Evolutionary conservation across 2,113 vertebrate genomes (phyloP), one percentile per base, ranked within the genome.

Genomic region (Dissostichus mawsoni): DNA sequence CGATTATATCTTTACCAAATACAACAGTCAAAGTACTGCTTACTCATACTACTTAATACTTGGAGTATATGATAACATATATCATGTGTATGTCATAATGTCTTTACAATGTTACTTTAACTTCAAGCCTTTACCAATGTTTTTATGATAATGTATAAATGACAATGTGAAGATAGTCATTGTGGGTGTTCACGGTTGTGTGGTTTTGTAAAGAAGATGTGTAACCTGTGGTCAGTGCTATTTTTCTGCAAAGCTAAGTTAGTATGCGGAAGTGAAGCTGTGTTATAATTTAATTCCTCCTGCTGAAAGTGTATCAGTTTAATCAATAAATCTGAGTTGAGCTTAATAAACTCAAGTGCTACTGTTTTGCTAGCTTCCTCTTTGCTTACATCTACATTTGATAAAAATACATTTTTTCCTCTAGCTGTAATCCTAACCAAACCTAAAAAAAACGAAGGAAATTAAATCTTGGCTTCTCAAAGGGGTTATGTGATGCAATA

Each of bases 261-360:
- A 14, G 11, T 47, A 8, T 3, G 7, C 8, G n/a, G 0, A 8
- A 12, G 41, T 25, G 1, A 55, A 10, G 3, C 11, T 4, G 1
- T 16, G 1, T 11, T 50, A 3, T 1, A n/a, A 11, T 33, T 10
- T 7, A 25, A 62, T 33, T 63, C n/a, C 50, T 33, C 4, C 18
- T 48, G 36, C 44, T 23, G 5, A 3, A 25, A 12, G 17, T 23
- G 16, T 25, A 18, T 5, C 33, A 29, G 50, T 25, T 53, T 1
- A 12, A 8, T 11, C 25, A 48, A 8, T 20, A 6, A 16, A 20
- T 17, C 18, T 55, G 29, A 75, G 29, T 9, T 44, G 17, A 47
- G 2, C 8, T 56, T 11, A 48, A 14, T 18, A 18, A 45, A 14
- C 7, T 1, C 0, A 12, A 25, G 33, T 18, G 3, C 23, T 8